A percentile compares a stretch with the other conserved stretches of the same genome.
Conservation (phyloP, 2,797 vertebrate species). For the Sebastes wilsoni region DNA sequence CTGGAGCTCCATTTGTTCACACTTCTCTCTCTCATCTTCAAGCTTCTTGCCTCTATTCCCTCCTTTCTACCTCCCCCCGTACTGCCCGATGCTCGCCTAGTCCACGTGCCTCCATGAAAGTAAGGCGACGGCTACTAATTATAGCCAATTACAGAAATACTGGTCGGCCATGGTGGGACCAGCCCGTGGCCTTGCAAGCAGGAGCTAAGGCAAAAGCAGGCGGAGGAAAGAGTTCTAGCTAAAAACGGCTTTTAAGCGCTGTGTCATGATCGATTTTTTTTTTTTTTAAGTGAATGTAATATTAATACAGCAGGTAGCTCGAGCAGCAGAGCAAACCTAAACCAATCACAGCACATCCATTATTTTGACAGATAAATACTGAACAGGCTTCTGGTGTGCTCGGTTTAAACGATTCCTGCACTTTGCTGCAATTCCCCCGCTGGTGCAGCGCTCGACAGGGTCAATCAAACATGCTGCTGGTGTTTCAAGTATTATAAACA, state of each 20-base stretch:
- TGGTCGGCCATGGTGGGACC: slow-evolving; percentile 32
- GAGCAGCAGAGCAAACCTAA: neutral
- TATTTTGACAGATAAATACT: slow-evolving; percentile 21
- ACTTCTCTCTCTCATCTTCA: neutral
- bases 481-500: slow-evolving; percentile 14
- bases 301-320: slow-evolving; percentile 21
- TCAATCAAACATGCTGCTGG: slow-evolving; percentile 31
- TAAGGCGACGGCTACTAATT: slow-evolving; percentile 53
- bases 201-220: slow-evolving; percentile 11
- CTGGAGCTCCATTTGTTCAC: neutral
- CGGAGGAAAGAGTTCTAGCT: neutral
- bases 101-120: slow-evolving; percentile 35
- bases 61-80: neutral
- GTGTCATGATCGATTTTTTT: slow-evolving; percentile 6
- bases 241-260: neutral
- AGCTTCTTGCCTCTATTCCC: slow-evolving; percentile 6
- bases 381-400: neutral
- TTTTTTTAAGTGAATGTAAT: neutral
- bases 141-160: slow-evolving; percentile 53
- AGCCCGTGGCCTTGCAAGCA: slow-evolving; percentile 11
- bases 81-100: neutral
- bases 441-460: neutral
- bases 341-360: neutral
- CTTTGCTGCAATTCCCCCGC: neutral
- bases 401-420: slow-evolving; percentile 6